Evolutionary conservation across 2,113 vertebrate species (phyloP), one percentile per base, ranked within the genome.

Genomic region (Leucopsar rothschildi): DNA sequence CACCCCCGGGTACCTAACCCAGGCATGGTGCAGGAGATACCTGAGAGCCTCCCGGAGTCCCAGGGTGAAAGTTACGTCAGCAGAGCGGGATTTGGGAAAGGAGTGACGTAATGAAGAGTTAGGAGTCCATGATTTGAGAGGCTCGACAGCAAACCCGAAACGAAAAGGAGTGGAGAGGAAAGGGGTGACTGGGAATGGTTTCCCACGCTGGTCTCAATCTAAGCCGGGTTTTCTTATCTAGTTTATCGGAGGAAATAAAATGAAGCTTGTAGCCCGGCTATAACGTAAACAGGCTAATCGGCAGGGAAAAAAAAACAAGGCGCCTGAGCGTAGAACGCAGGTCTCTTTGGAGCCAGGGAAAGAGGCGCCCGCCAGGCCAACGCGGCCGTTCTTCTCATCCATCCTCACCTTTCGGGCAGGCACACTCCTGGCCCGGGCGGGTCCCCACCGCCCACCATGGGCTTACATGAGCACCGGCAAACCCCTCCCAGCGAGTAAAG

Each of bases 201-300:
- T 96, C 81, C 44, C 90, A 88, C 39, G 45, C 76, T 12, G 72
- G 39, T 83, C 56, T 24, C 44, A 15, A 44, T 45, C 56, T 56
- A 70, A 76, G 40, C 15, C 2, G n/a, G 9, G 66, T 55, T 91
- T 92, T 80, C 90, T 93, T 90, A 93, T 88, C 82, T 61, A 56
- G 64, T 78, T n/a, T 79, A 76, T 78, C 37, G 35, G 47, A 91
- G 86, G 77, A 93, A 80, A 92, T 81, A 86, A 93, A 96, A 95
- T 64, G 23, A 88, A 95, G 80, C 22, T 53, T 55, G 72, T 88
- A 81, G 66, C 63, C 81, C 31, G 50, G 60, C n/a, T 93, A 70
- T 92, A 92, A 87, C 91, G 77, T 76, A 89, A 91, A 95, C 71
- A 90, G 66, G 66, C 76, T 90, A 81, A 82, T 96, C 73, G n/a